Evolutionary conservation across 2,888 invertebrate species (phyloP), one percentile per base, ranked within the genome.

Genomic region (Epiblema foenella): DNA sequence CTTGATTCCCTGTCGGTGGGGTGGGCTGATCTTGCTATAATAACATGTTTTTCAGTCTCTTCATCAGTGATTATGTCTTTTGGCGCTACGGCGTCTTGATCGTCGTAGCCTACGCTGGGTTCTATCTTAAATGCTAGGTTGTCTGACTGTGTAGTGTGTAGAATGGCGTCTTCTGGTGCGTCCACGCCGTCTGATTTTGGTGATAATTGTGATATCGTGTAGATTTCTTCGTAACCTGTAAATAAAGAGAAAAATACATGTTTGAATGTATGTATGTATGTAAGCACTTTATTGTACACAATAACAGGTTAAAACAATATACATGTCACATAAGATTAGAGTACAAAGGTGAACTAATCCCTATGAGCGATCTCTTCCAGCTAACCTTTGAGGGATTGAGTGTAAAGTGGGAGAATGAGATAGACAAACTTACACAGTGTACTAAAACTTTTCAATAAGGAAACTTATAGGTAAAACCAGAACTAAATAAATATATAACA

Each of bases 181-280:
- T 89, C 80, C 51, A 85, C 77, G 37, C 80, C 82, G 4, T 87
- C 92, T 0, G 96, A 96, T 83, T 95, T 96, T 76, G 96, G 96
- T 76, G 96, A 96, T 72, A 96, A 92, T 84, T 96, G 96, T 2
- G 96, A 95, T 89, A 96, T 95, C 56, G 95, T 93, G 83, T 94
- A 94, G 17, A 86, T 81, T 77, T 95, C 94, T 77, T 94, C 94
- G 75, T 94, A 89, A 75, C 93, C 94, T 95, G 93, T 42, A 94
- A 94, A 71, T 59, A 74, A 72, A 73, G 64, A 77, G 79, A 68
- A 62, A 69, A 15, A 12, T 2, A 20, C 7, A 56, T 20, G 11
- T 18, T 51, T 37, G 18, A 24, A 42, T 51, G 42, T 7, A 15
- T 29, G 15, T n/a, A 33, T 17, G 5, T 17, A 29, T 11, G 17